Evolutionary conservation across 2,888 invertebrate genomes (phyloP).

Genomic region (Volucella inanis): DNA sequence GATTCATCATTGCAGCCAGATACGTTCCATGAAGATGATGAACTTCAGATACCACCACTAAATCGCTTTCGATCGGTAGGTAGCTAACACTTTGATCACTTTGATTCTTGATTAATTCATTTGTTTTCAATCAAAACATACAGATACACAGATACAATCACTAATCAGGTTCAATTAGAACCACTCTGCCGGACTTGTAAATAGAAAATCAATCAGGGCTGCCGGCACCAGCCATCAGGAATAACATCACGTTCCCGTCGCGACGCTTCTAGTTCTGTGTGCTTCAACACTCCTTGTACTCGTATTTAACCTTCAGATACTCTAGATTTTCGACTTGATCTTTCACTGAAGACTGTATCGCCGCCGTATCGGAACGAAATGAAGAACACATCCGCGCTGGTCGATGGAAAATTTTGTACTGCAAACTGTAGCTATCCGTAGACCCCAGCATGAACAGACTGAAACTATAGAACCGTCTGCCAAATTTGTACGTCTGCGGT

Average conservation of each 20-base stretch:
- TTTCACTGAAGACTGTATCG: background rate
- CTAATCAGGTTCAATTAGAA: constrained; percentile 56
- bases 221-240: background rate
- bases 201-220: constrained; percentile 36
- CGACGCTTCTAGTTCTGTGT: constrained; percentile 11
- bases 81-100: constrained; percentile 41
- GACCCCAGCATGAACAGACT: constrained; percentile 5
- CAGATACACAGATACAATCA: constrained; percentile 19
- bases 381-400: constrained; percentile 54
- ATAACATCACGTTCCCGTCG: constrained; percentile 14
- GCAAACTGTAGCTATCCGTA: constrained; percentile 15
- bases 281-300: background rate
- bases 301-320: constrained; percentile 31
- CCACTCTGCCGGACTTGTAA: constrained; percentile 13
- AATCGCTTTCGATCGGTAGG: constrained; percentile 20
- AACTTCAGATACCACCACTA: constrained; percentile 38
- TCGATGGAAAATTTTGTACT: constrained; percentile 62
- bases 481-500: constrained; percentile 5
- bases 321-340: constrained; percentile 48
- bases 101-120: constrained; percentile 53
- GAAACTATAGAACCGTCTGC: constrained; percentile 49
- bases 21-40: constrained; percentile 45
- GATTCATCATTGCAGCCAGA: constrained; percentile 62
- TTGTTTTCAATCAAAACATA: constrained; percentile 61
- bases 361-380: background rate